Evolutionary conservation across 2,113 vertebrate species (phyloP).

Genomic region (Lampris incognitus): DNA sequence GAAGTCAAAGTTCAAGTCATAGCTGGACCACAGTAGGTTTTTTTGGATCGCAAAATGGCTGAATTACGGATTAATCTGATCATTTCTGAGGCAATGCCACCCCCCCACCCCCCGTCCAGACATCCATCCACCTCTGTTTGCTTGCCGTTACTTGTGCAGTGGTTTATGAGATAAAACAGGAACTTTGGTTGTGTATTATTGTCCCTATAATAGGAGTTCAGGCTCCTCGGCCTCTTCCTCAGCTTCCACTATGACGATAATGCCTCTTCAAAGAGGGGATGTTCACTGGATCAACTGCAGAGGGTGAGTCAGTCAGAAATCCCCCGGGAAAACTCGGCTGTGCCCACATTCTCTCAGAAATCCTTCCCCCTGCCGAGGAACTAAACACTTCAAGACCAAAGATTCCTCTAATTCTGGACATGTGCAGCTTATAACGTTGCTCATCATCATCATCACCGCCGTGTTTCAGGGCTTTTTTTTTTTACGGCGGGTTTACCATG

Average conservation of each 20-base stretch:
- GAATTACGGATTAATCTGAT: background rate
- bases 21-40: background rate
- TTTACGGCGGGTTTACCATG: conserved; percentile 41
- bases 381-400: conserved; percentile 36
- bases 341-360: conserved; percentile 41
- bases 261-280: conserved; percentile 23
- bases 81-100: background rate
- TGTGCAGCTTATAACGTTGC: conserved; percentile 51
- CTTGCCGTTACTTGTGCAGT: background rate
- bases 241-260: conserved; percentile 31
- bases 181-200: background rate
- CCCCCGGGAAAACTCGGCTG: conserved; percentile 28
- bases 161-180: no score
- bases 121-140: background rate
- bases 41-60: background rate
- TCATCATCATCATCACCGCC: conserved; percentile 2
- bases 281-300: conserved; percentile 46
- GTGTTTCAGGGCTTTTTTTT: conserved; percentile 48
- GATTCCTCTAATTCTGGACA: conserved; percentile 40
- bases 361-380: conserved; percentile 34
- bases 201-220: conserved; percentile 1
- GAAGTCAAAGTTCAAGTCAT: no score
- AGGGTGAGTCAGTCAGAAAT: conserved; percentile 48
- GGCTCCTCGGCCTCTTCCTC: conserved; percentile 12
- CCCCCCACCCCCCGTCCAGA: background rate